Evolutionary conservation across 2,888 invertebrate genomes (phyloP), one percentile per base, ranked within the genome.

Genomic region (Caenorhabditis sp.): DNA sequence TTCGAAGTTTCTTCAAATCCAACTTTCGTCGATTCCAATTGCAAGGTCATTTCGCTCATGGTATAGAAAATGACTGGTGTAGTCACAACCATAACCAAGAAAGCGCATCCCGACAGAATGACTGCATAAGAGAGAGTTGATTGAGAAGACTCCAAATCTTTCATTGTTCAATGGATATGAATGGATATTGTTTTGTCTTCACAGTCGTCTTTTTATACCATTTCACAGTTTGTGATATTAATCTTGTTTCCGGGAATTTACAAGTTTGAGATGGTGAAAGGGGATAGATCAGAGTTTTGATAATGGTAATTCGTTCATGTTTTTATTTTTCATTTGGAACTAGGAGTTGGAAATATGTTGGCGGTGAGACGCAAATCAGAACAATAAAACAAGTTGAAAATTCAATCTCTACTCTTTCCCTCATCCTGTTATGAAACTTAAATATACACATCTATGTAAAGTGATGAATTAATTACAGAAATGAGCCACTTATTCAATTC

Each of bases 1-100:
- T 84, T 84, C 19, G 81, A 83, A 19, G 83, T 81, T 17, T 84
- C 84, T 59, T 82, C 72, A 60, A 83, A 83, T 51, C 72, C 76
- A 31, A 71, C 63, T 57, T 81, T 76, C 10, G 82, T 74, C 14
- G 62, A 36, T 26, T 76, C 78, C 62, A 83, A 62, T 62, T 84
- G 77, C 26, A 70, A 62, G 66, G 78, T 79, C 74, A 84, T 69
- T n/a, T 77, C 74, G 10, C 77, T 69, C 58, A 84, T 69, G 24
- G 81, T 77, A 43, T 76, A 78, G 66, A 81, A 78, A 37, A 84
- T 76, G 23, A 81, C 58, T 8, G 84, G 84, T 49, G 82, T 68
- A 8, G 81, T 79, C 24, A 81, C 72, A 3, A 79, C 58, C 64
- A 83, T 64, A n/a, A 82, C 74, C 49, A 78, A 55, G 62, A 83